Evolutionary conservation across 2,113 vertebrate genomes (phyloP).

Genomic region (Trichomycterus rosablanca): DNA sequence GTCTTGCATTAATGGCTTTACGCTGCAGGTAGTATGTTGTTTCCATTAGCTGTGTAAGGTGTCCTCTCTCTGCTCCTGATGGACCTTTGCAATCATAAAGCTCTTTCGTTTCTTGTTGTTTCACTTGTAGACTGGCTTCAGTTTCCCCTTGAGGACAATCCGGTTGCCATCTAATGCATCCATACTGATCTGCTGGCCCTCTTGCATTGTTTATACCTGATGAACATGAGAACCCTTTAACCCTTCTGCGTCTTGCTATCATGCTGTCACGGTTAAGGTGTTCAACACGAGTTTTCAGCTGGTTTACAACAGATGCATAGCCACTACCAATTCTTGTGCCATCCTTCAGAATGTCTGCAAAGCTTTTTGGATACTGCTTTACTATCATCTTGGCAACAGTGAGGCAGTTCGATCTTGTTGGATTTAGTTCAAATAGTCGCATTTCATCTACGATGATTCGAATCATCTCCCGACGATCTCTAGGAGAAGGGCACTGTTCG

Average conservation of each 20-base stretch:
- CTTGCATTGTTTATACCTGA: slow-evolving; percentile 3
- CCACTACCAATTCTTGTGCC: slow-evolving; percentile 22
- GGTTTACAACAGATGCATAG: slow-evolving; percentile 28
- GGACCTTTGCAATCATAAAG: slow-evolving; percentile 18
- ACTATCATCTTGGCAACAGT: slow-evolving; percentile 28
- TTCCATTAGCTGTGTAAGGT: background rate
- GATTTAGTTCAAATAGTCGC: slow-evolving; percentile 15
- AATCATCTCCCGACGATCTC: background rate
- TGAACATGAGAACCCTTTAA: slow-evolving; percentile 18
- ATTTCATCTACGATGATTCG: slow-evolving; percentile 1
- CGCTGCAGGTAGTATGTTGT: background rate
- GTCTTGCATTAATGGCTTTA: background rate
- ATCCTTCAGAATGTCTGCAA: slow-evolving; percentile 28
- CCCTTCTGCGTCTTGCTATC: slow-evolving; percentile 4
- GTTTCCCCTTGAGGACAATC: slow-evolving; percentile 25
- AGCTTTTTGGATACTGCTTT: slow-evolving; percentile 5
- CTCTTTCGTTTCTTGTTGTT: slow-evolving; percentile 31
- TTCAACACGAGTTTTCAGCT: slow-evolving; percentile 25
- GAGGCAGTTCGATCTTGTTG: slow-evolving; percentile 18
- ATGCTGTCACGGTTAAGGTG: slow-evolving; percentile 24
- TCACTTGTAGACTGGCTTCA: slow-evolving; percentile 19
- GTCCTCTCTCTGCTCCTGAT: background rate
- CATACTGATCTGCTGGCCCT: slow-evolving; percentile 35
- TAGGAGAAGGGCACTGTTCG: background rate
- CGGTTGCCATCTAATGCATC: slow-evolving; percentile 36